Percentiles rank a stretch among this genome's conserved stretches.
phyloP scores from a whole-genome alignment of 2,797 vertebrate genomes.

The Euthynnus affinis region DNA sequence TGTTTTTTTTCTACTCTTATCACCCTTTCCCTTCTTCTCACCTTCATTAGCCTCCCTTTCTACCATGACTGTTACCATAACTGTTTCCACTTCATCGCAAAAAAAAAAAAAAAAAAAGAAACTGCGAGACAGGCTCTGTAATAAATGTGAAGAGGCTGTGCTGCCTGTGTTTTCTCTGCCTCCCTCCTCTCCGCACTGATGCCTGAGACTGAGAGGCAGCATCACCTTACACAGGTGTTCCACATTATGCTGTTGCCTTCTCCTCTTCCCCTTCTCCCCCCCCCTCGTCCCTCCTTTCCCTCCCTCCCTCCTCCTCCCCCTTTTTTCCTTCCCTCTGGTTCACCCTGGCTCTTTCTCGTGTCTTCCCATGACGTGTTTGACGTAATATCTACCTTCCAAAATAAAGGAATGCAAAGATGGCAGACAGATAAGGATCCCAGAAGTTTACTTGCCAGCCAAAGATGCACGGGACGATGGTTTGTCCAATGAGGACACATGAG shows the following conservation, averaged over 20 bases:
- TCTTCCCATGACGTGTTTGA: conserved; percentile 57
- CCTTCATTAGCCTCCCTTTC: conserved; percentile 45
- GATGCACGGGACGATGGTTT: conserved; percentile 45
- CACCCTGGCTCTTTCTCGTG: conserved; percentile 46
- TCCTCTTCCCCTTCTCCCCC: neutral
- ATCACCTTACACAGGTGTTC: conserved; percentile 84
- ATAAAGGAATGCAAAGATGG: conserved; percentile 53
- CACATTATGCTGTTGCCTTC: conserved; percentile 71
- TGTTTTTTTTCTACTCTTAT: conserved; percentile 48
- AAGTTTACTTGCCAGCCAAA: conserved; percentile 41
- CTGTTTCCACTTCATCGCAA: conserved; percentile 42
- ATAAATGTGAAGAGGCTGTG: conserved; percentile 68
- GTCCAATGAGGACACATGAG: conserved; percentile 39
- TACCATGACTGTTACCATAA: conserved; percentile 33
- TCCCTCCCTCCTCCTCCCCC: neutral
- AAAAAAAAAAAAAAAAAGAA: conserved; percentile 1
- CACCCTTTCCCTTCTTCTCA: conserved; percentile 27
- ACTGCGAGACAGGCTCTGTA: conserved; percentile 41
- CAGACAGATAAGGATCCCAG: conserved; percentile 53
- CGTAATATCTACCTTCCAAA: conserved; percentile 50
- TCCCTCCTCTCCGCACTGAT: conserved; percentile 52
- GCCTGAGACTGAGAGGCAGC: conserved; percentile 52
- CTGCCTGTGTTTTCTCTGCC: conserved; percentile 70
- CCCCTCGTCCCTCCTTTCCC: neutral
- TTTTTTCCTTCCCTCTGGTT: conserved; percentile 30